Conservation (phyloP, 2,797 vertebrate genomes). For the Mormyrops attenuatus region DNA sequence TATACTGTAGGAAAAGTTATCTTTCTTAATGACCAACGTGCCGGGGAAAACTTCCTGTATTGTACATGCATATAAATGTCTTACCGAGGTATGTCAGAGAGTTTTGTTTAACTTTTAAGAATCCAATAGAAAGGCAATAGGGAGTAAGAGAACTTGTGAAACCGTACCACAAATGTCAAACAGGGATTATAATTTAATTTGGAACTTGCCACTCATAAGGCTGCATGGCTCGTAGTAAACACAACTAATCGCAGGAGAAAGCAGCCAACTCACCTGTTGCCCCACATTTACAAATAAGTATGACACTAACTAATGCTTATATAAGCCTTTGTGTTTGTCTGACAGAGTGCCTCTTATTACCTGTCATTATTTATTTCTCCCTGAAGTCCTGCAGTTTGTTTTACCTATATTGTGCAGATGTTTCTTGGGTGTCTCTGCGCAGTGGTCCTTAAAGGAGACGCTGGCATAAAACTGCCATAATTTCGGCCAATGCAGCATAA, state of each 20-base stretch:
- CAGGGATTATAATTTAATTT: conserved; percentile 18
- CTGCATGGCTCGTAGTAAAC: not conserved
- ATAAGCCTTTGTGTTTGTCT: not conserved
- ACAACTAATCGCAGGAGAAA: not conserved
- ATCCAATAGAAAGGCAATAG: not conserved
- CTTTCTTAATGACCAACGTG: conserved; percentile 10
- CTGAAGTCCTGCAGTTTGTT: not conserved
- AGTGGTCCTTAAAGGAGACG: too few species aligned
- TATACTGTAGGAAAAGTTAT: not conserved
- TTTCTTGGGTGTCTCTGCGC: not conserved
- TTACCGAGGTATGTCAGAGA: not conserved
- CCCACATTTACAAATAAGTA: not conserved
- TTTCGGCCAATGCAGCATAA: not conserved
- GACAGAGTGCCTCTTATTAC: not conserved
- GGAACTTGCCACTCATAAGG: not conserved
- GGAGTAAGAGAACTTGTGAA: not conserved
- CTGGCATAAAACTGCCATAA: not conserved
- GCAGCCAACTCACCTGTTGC: not conserved
- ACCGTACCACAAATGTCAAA: conserved; percentile 14
- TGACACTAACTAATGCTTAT: not conserved
- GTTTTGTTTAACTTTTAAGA: conserved; percentile 12
- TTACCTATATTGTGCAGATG: not conserved
- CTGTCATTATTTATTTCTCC: not conserved
- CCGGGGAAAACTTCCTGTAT: not conserved
- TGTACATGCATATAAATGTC: conserved; percentile 18